phyloP scores from a whole-genome alignment of 2,113 vertebrate species.

The Benitochromis conjunctus region DNA sequence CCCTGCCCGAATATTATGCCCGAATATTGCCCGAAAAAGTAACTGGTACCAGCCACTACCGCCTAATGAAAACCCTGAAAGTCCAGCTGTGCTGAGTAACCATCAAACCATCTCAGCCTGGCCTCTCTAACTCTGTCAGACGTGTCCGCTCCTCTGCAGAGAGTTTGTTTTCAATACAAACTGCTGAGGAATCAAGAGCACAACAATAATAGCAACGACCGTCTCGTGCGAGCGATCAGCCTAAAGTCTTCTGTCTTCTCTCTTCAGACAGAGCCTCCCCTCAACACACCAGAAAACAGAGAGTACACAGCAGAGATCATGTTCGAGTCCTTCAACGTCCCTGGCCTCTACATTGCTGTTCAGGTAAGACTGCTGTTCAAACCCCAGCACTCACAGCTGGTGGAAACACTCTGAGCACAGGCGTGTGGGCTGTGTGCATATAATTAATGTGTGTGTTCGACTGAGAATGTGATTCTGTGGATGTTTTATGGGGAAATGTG shows the following conservation, averaged over 20 bases:
- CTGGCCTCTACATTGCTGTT: constrained; percentile 97
- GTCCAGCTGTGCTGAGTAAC: neutral
- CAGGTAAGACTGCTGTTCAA: constrained; percentile 78
- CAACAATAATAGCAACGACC: neutral
- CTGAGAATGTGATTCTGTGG: neutral
- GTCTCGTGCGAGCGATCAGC: neutral
- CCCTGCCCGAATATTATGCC: neutral
- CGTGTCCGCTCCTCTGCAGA: neutral
- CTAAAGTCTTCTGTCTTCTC: neutral
- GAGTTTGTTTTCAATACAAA: neutral
- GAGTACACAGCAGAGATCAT: constrained; percentile 99
- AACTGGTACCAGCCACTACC: neutral
- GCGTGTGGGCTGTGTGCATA: neutral
- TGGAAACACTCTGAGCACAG: neutral
- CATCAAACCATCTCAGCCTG: neutral
- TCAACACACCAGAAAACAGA: constrained; percentile 97
- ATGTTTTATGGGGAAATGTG: neutral
- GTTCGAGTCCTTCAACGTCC: constrained; percentile 98
- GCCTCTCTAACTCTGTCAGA: neutral
- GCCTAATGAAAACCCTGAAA: neutral
- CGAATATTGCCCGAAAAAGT: neutral
- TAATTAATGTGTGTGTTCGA: neutral
- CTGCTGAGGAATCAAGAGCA: neutral
- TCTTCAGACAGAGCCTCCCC: constrained; percentile 91
- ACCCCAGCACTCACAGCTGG: neutral